Evolutionary conservation across 2,113 vertebrate species (phyloP), one percentile per base, ranked within the genome.

Genomic region (Rousettus leschenaultii): DNA sequence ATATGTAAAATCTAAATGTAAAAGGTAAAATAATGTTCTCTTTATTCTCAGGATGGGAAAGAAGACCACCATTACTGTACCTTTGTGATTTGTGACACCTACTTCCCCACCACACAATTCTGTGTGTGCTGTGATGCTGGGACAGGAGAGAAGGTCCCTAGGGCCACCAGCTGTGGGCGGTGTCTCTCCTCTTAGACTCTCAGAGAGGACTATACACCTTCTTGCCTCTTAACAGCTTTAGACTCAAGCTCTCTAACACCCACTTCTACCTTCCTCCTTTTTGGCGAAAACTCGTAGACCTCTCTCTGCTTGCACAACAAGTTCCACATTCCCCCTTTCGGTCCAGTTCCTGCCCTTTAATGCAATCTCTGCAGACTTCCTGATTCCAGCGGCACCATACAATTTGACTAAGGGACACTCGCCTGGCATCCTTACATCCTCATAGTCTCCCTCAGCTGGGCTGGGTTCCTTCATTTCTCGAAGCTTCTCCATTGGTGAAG

Each of bases 81-180:
- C 22, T 21, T 21, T 40, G 59, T 33, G 38, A 53, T n/a, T 3
- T 63, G 33, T 51, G 51, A 35, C 59, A 35, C 59, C 43, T 4
- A 1, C 0, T 51, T 26, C 51, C 48, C 88, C n/a, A 2, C 51
- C 1, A 14, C 51, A 51, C 51, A 51, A 6, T 0, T 7, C 11
- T 24, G 28, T 6, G 40, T 10, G 4, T 7, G 0, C 28, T 11
- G 26, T 5, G 59, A 35, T 16, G 21, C 84, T 21, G 14, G 48
- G 43, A 61, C 4, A 3, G 0, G 40, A 65, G 28, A 21, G 21
- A 6, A n/a, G 14, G n/a, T 7, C 35, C 28, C 2, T 0, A n/a
- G 83, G 1, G 0, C 40, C 13, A 10, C n/a, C 68, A 12, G 38
- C 26, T 55, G 16, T 0, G 1, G 9, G 43, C 4, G 18, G 13